Evolutionary conservation across 1,140 invertebrate species (phyloP).

Genomic region (Metaphire vulgaris): DNA sequence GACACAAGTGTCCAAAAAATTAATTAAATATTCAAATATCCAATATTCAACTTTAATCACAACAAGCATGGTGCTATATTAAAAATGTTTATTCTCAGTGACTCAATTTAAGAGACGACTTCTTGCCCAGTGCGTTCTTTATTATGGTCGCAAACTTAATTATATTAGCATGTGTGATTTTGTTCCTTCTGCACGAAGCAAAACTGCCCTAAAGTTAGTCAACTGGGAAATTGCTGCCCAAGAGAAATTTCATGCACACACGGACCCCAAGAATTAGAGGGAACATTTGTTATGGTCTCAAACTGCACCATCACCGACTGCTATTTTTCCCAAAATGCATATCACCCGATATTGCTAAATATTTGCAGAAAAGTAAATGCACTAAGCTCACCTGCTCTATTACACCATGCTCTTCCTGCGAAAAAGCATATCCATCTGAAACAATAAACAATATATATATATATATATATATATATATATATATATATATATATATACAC

Average conservation of each 20-base stretch:
- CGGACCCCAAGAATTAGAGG: not conserved
- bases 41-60: too few species aligned
- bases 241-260: not conserved
- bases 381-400: constrained; percentile 66
- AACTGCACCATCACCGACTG: not conserved
- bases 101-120: too few species aligned
- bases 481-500: not conserved
- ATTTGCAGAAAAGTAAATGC: not conserved
- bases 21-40: too few species aligned
- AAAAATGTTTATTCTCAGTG: too few species aligned
- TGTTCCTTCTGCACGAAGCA: too few species aligned
- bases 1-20: too few species aligned
- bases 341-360: not conserved
- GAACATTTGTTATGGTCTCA: not conserved
- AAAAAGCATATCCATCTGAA: constrained; percentile 95
- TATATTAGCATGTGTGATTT: too few species aligned
- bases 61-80: too few species aligned
- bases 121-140: too few species aligned
- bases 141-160: too few species aligned
- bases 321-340: not conserved
- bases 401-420: constrained; percentile 95
- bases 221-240: not conserved
- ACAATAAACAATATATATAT: constrained; percentile 26
- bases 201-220: too few species aligned
- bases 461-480: not conserved